Evolutionary conservation across 2,113 vertebrate genomes (phyloP).

Genomic region (Taxidea taxus): DNA sequence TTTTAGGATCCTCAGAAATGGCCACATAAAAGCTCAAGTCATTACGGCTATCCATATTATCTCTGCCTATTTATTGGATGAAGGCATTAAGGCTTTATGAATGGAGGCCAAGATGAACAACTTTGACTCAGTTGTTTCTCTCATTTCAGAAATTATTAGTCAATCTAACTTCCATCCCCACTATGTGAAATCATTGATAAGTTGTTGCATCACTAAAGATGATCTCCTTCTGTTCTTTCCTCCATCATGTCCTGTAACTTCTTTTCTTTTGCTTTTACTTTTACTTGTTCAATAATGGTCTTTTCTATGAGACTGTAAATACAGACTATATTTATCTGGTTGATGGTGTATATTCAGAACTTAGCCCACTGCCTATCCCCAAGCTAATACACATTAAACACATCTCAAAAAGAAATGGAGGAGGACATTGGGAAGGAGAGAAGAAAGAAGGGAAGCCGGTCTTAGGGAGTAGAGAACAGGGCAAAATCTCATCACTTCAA

Average conservation of each 20-base stretch:
- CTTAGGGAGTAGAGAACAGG: neutral
- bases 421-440: neutral
- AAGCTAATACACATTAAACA: neutral
- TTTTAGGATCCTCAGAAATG: neutral
- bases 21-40: neutral
- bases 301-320: neutral
- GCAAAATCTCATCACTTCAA: neutral
- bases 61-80: neutral
- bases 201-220: neutral
- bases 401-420: neutral
- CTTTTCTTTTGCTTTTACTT: neutral
- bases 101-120: neutral
- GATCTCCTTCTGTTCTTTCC: neutral
- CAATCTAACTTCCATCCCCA: no score
- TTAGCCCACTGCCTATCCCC: neutral
- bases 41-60: neutral
- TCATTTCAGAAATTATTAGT: neutral
- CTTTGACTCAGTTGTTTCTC: neutral
- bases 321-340: neutral
- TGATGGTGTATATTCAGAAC: neutral
- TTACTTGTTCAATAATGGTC: neutral
- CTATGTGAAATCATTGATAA: neutral
- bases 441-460: neutral
- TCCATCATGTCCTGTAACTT: neutral
- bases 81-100: neutral